Conservation (phyloP, 2,113 vertebrate genomes). For the Struthidea cinerea region DNA sequence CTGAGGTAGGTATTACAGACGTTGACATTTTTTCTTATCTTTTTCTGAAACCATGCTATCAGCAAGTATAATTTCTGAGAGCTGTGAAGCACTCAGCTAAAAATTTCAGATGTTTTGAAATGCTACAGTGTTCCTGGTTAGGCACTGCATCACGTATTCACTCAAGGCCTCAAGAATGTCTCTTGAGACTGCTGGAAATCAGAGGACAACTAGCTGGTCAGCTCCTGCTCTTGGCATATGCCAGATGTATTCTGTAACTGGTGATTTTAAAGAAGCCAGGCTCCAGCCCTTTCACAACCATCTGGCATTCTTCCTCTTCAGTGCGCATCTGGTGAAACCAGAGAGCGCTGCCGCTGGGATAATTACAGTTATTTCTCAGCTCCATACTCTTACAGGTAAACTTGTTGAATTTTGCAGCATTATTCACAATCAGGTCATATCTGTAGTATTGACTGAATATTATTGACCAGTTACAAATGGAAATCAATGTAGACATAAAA, state of each 20-base stretch:
- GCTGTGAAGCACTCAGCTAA: not conserved
- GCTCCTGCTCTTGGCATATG: not conserved
- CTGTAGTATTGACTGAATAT: not conserved
- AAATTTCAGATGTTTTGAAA: not conserved
- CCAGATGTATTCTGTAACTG: not conserved
- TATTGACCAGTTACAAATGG: not conserved
- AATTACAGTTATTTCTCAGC: not conserved
- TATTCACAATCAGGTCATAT: not conserved
- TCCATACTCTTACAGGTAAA: not conserved
- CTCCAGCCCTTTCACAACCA: not conserved
- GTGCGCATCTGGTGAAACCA: not conserved
- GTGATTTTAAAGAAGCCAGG: not conserved
- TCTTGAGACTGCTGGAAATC: not conserved
- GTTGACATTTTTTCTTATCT: not conserved
- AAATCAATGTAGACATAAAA: not conserved
- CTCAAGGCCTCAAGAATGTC: not conserved
- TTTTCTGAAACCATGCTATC: not conserved
- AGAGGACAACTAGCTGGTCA: not conserved
- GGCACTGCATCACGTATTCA: not conserved
- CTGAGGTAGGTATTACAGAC: not conserved
- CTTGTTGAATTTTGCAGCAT: not conserved
- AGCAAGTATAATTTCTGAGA: not conserved
- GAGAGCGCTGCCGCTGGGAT: not conserved
- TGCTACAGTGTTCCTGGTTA: not conserved
- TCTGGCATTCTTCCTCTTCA: not conserved